Conservation (phyloP, 2,113 vertebrate species). For the Gymnarchus niloticus region DNA sequence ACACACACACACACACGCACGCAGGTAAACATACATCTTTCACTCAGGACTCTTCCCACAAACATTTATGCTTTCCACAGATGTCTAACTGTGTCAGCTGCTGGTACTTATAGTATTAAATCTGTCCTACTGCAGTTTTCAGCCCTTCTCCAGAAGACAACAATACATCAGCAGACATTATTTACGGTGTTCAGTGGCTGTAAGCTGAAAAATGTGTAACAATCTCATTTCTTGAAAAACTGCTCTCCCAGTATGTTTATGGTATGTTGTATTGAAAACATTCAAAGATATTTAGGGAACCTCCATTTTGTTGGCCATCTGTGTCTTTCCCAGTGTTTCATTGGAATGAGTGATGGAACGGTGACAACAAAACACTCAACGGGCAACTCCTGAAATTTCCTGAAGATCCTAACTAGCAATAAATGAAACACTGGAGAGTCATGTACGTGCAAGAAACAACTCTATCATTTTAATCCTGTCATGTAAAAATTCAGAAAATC, state of each 20-base stretch:
- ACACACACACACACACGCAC: not conserved
- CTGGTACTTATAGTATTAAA: constrained; percentile 47
- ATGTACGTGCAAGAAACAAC: not conserved
- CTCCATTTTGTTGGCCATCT: not conserved
- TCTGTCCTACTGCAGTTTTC: constrained; percentile 34
- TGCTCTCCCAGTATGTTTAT: constrained; percentile 28
- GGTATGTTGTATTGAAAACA: not conserved
- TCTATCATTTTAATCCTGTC: not conserved
- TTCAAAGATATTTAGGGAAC: not conserved
- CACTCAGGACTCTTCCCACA: not conserved
- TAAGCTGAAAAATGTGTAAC: constrained; percentile 20
- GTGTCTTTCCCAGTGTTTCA: not conserved
- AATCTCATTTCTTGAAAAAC: constrained; percentile 18
- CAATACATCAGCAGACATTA: constrained; percentile 38
- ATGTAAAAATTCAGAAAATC: not conserved
- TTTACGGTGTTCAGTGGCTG: constrained; percentile 32
- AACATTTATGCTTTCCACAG: not conserved
- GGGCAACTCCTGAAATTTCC: not conserved
- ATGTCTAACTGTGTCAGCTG: constrained; percentile 32
- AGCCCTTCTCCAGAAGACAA: constrained; percentile 40
- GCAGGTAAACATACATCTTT: not conserved
- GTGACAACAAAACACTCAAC: not conserved
- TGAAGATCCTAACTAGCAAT: not conserved
- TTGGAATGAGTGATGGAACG: not conserved
- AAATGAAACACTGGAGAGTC: not conserved